Base-by-base conservation (phyloP, 2,113 vertebrate species). In the Cinclus mexicanus region DNA sequence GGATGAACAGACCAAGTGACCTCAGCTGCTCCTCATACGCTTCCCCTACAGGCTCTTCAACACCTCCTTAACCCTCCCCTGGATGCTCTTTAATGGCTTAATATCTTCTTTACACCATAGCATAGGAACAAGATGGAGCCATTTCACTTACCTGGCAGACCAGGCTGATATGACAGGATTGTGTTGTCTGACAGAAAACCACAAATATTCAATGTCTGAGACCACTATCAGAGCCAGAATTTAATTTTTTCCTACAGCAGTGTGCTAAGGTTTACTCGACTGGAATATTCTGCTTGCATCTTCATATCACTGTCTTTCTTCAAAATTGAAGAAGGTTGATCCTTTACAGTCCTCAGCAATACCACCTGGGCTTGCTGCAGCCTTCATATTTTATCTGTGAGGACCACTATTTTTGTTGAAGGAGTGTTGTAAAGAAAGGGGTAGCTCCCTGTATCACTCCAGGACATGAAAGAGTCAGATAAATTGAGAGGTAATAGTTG, bases 21-120 rank as follows among this genome's bases (percentile, higher is more conserved):
- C n/a, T 29, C 41, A 47, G 41, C 16, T 2, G 1, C 49, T 47
- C 28, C 7, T 70, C 75, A 14, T 25, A 1, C 0, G 6, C 29
- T 47, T 63, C 29, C 8, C 8, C 47, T 63, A 10, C 9, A 20
- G n/a, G 15, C 20, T 11, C 15, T 70, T 47, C 24, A 29, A 7
- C 10, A 41, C 22, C 10, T 17, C 39, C 1, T 1, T 25, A 21
- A 20, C 7, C 16, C 3, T 35, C 6, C 15, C 21, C 42, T 56
- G n/a, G 20, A 31, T 25, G 28, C 4, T 71, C n/a, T 29, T 53
- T 14, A 29, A 17, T 9, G 49, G 29, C 20, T 49, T 12, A 14
- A 10, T 22, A 4, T 63, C 23, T 29, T 74, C 10, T 35, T 49
- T 12, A 35, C 35, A 52, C 4, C 8, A 10, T 2, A 28, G 14